phyloP scores from a whole-genome alignment of 2,888 invertebrate species.

The Tipula unca region DNA sequence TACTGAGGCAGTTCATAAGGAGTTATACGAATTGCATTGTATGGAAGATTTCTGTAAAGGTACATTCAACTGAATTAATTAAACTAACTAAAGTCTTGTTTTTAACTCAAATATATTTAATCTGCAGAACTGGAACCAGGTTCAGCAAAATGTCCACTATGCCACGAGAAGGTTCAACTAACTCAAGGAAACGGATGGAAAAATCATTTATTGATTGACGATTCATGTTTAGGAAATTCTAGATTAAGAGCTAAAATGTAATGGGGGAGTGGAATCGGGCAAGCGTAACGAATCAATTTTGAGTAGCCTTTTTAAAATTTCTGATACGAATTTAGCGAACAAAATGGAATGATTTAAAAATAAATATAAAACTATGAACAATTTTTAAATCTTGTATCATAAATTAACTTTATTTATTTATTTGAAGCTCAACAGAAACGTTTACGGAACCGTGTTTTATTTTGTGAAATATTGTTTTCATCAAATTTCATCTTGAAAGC shows the following conservation, averaged over 20 bases:
- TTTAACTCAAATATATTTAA: not conserved
- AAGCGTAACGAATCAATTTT: not conserved
- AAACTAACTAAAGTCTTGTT: not conserved
- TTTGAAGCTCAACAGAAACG: no score
- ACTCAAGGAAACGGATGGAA: conserved; percentile 73
- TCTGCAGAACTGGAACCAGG: conserved; percentile 42
- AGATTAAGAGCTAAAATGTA: conserved; percentile 32
- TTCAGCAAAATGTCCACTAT: conserved; percentile 77
- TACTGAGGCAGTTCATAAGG: conserved; percentile 59
- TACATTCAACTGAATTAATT: conserved; percentile 26
- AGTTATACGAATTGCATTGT: conserved; percentile 54
- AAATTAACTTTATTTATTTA: not conserved
- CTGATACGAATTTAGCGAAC: not conserved
- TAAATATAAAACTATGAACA: not conserved
- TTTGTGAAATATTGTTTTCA: no score
- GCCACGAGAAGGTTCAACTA: conserved; percentile 65
- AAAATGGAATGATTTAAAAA: not conserved
- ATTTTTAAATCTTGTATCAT: not conserved
- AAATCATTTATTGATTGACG: conserved; percentile 50
- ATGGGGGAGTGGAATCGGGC: not conserved
- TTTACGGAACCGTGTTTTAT: no score
- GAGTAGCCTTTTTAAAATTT: not conserved
- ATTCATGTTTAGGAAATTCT: conserved; percentile 43
- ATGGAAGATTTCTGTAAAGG: conserved; percentile 55
- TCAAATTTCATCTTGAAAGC: no score